Evolutionary conservation across 2,113 vertebrate genomes (phyloP).

Genomic region (Cebidichthys violaceus): DNA sequence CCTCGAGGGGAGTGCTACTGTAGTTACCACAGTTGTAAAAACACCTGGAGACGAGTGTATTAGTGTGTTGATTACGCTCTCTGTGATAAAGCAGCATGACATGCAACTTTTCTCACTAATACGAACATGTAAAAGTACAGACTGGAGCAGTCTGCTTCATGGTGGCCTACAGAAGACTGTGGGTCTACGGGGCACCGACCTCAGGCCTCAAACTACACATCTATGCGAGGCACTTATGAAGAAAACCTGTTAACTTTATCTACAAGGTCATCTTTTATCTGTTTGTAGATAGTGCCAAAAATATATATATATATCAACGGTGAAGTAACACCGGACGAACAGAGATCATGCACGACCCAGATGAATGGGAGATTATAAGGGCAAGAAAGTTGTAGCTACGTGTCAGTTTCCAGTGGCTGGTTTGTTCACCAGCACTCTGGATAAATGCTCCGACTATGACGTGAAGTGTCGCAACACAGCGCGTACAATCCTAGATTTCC

Average conservation of each 20-base stretch:
- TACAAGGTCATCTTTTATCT: background rate
- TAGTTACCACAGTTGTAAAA: slow-evolving; percentile 1
- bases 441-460: background rate
- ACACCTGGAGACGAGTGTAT: background rate
- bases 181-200: too few relatives aligned
- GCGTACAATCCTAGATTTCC: accelerated
- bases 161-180: background rate
- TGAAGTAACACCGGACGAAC: background rate
- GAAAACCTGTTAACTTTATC: too few relatives aligned
- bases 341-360: background rate
- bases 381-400: slow-evolving; percentile 66
- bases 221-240: too few relatives aligned
- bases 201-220: too few relatives aligned
- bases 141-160: background rate
- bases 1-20: background rate
- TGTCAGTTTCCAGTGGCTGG: slow-evolving; percentile 76
- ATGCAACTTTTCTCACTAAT: background rate
- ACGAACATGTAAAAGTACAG: background rate
- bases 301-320: too few relatives aligned
- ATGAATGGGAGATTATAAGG: slow-evolving; percentile 47
- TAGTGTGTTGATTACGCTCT: background rate
- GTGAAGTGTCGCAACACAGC: background rate
- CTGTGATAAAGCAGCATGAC: background rate
- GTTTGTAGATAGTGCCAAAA: background rate
- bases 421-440: slow-evolving; percentile 12